Conservation (phyloP, 2,888 invertebrate species). For the Bombyx huttoni region DNA sequence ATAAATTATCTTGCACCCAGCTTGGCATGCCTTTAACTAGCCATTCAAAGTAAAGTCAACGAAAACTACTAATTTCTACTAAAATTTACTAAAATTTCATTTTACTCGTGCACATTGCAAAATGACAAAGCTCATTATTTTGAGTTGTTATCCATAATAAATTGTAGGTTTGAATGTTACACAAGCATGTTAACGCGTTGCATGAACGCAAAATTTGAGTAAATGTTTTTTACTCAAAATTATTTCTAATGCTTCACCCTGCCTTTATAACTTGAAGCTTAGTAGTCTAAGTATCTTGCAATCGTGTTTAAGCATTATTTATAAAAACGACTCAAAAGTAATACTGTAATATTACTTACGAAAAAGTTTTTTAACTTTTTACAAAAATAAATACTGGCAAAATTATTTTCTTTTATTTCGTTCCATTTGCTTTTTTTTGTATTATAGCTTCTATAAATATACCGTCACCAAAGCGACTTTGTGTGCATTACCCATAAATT, state of each 20-base stretch:
- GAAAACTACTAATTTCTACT: not conserved
- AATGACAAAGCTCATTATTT: no score
- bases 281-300: no score
- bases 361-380: not conserved
- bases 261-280: no score
- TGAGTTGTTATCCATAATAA: no score
- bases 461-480: not conserved
- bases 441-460: not conserved
- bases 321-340: no score
- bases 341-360: no score
- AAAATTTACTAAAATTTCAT: not conserved
- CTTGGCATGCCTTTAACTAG: not conserved
- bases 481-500: slow-evolving; percentile 4
- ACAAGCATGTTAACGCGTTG: no score
- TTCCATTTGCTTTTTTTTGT: slow-evolving; percentile 14
- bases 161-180: no score
- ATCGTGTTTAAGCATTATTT: no score
- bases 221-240: no score
- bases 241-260: no score
- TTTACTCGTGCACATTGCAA: not conserved
- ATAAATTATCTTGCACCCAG: not conserved
- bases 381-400: slow-evolving; percentile 24
- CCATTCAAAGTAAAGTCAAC: not conserved
- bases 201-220: no score
- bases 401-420: slow-evolving; percentile 36